These are phyloP conservation scores for Eriosoma lanigerum DNA, from an alignment of 1,140 invertebrate genomes.

Conservation along the genomic window DNA sequence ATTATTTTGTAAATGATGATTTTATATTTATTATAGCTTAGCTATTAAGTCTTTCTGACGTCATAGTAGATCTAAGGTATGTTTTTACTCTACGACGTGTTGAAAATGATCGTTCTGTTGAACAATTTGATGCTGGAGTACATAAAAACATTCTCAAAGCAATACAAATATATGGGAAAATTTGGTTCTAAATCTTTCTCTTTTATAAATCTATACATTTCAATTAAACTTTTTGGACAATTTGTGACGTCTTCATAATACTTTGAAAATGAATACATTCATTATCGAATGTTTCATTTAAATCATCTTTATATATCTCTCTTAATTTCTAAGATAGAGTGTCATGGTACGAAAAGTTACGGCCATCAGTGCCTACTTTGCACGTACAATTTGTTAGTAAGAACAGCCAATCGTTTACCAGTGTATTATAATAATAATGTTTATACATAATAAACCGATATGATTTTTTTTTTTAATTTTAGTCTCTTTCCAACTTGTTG, in stretches of 20 bases:
- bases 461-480: not conserved
- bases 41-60: not conserved
- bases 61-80: constrained; percentile 9
- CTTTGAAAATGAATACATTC: constrained; percentile 12
- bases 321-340: constrained; percentile 11
- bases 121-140: constrained; percentile 6
- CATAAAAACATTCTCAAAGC: constrained; percentile 11
- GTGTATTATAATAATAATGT: constrained; percentile 8
- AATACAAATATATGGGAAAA: not conserved
- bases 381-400: no score
- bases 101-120: constrained; percentile 1
- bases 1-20: not conserved
- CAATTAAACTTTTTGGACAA: not conserved
- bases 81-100: not conserved
- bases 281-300: constrained; percentile 26
- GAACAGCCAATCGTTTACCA: no score
- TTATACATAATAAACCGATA: not conserved
- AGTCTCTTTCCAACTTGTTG: not conserved
- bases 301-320: constrained; percentile 15
- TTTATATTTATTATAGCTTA: not conserved
- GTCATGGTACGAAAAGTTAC: no score
- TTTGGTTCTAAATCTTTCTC: not conserved
- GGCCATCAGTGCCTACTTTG: not conserved
- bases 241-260: not conserved
- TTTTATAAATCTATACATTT: not conserved